Evolutionary conservation across 2,113 vertebrate species (phyloP), one percentile per base, ranked within the genome.

Genomic region (Chloropsis cyanopogon): DNA sequence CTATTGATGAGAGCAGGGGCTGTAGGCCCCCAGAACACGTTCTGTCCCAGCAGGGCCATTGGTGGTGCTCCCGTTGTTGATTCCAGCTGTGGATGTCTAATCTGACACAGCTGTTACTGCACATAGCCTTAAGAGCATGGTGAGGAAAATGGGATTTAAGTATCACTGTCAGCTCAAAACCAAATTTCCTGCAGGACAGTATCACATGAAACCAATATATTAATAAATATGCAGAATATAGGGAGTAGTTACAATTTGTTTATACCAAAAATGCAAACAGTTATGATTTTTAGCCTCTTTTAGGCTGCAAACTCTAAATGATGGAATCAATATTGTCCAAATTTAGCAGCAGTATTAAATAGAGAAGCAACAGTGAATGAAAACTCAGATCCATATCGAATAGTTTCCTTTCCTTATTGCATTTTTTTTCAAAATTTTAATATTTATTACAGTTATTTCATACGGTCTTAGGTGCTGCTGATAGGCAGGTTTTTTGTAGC

Each of bases 161-260:
- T 88, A 69, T 77, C 72, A 23, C 69, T 76, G 50, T 91, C 83
- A 96, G 80, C 82, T 94, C 69, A 87, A 89, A 93, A 75, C 47
- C 60, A 77, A 37, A 84, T 66, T 50, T 60, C 24, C 72, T 63
- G 31, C 81, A 82, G 75, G 80, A 52, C 49, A 56, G 18, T 12
- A 11, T 61, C 39, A 23, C 21, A 6, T 54, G 47, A 91, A 95
- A 87, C 46, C n/a, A 61, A 20, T 81, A 22, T 24, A 26, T 79
- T n/a, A 47, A 76, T 54, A 57, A 76, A 49, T 69, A 35, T 16
- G 29, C 23, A 29, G 26, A 42, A 33, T 63, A 12, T 52, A 31
- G n/a, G 41, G 49, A 69, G 11, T 37, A 73, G 71, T 79, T 88
- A 52, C 12, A 84, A 56, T 91, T 91, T 84, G 37, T 85, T 93